These are phyloP conservation scores for Anolis sagrei DNA, from an alignment of 2,113 vertebrate species.

Conservation along the genomic window DNA sequence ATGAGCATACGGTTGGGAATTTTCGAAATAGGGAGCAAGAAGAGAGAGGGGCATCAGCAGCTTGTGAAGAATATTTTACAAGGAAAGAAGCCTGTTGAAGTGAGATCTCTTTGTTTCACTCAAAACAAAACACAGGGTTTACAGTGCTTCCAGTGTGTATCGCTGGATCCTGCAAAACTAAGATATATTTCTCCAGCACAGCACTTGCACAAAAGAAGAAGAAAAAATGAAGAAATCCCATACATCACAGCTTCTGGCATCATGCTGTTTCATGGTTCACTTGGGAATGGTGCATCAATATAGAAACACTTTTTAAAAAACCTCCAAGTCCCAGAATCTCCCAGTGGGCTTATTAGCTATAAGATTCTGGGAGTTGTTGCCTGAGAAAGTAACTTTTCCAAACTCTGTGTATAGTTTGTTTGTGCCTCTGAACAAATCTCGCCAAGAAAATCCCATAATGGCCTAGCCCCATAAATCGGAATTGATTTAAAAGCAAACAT, in stretches of 20 bases:
- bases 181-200: background rate
- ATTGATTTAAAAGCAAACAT: too few relatives aligned
- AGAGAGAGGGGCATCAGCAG: background rate
- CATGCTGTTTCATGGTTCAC: background rate
- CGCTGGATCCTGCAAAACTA: background rate
- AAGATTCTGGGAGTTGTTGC: too few relatives aligned
- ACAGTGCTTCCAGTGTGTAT: conserved; percentile 41
- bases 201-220: background rate
- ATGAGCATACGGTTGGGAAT: background rate
- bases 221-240: background rate
- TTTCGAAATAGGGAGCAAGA: conserved; percentile 11
- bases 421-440: too few relatives aligned
- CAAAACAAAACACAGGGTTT: conserved; percentile 12
- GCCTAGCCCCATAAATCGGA: too few relatives aligned
- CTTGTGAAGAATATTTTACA: background rate
- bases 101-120: conserved; percentile 48
- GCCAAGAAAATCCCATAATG: too few relatives aligned
- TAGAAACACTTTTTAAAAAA: too few relatives aligned
- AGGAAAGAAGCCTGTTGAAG: conserved; percentile 22
- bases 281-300: background rate
- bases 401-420: too few relatives aligned
- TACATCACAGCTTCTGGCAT: background rate
- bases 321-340: too few relatives aligned
- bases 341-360: too few relatives aligned
- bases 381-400: too few relatives aligned